Conservation (phyloP, 2,888 invertebrate species). For the Clanis bilineata region DNA sequence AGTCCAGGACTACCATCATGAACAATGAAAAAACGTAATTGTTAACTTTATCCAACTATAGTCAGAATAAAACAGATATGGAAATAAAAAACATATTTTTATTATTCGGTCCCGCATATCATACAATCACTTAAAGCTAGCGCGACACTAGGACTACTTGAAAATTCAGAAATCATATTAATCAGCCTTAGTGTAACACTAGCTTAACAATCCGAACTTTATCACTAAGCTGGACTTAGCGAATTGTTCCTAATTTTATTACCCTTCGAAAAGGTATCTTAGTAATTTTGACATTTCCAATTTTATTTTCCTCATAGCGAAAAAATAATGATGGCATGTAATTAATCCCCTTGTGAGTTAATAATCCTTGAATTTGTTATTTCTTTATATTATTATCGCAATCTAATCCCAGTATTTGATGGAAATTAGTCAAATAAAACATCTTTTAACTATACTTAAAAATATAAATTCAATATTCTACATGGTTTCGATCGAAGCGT, state of each 20-base stretch:
- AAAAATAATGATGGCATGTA: too few species aligned
- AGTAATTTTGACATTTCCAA: too few species aligned
- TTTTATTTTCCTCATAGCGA: too few species aligned
- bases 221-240: conserved; percentile 4
- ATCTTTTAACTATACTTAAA: too few species aligned
- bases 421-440: too few species aligned
- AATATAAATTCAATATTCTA: too few species aligned
- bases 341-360: too few species aligned
- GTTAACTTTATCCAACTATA: conserved; percentile 26
- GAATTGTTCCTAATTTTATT: neutral
- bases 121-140: conserved; percentile 26
- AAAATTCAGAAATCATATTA: neutral
- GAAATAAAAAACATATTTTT: conserved; percentile 79
- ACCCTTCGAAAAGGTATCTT: neutral
- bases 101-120: conserved; percentile 39
- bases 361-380: too few species aligned
- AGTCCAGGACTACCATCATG: too few species aligned
- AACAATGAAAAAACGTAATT: too few species aligned
- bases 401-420: too few species aligned
- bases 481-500: neutral
- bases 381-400: too few species aligned
- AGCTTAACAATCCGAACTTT: neutral
- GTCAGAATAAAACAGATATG: conserved; percentile 48
- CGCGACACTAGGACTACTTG: conserved; percentile 7
- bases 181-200: conserved; percentile 4